phyloP scores from a whole-genome alignment of 2,888 invertebrate genomes.

The Acanthoscelides obtectus region DNA sequence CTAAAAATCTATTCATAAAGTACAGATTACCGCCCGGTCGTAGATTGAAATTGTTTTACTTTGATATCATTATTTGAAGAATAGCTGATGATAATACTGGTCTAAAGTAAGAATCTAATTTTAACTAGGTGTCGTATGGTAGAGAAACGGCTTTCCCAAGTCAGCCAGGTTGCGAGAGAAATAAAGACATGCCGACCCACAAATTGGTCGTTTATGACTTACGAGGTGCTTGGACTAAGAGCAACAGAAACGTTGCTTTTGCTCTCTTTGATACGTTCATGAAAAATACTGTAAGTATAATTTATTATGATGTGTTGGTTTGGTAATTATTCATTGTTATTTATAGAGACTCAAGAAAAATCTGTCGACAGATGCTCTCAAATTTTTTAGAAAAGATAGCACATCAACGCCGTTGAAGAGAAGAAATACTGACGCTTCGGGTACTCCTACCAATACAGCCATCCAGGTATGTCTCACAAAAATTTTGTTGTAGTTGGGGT shows the following conservation, averaged over 20 bases:
- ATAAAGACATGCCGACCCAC: slow-evolving; percentile 73
- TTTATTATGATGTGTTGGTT: not conserved
- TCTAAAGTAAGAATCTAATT: too few relatives aligned
- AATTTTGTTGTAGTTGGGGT: too few relatives aligned
- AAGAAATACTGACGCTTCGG: slow-evolving; percentile 44
- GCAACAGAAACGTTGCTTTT: slow-evolving; percentile 91
- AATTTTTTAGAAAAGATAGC: slow-evolving; percentile 61
- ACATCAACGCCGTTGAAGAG: slow-evolving; percentile 55
- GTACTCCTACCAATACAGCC: slow-evolving; percentile 44
- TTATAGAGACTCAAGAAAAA: slow-evolving; percentile 84
- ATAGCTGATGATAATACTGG: too few relatives aligned
- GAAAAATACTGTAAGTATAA: slow-evolving; percentile 66
- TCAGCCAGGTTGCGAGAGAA: slow-evolving; percentile 47
- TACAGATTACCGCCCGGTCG: too few relatives aligned
- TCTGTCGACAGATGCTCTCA: slow-evolving; percentile 89
- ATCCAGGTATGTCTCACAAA: slow-evolving; percentile 42
- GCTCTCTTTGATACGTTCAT: slow-evolving; percentile 94
- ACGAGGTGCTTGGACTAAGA: slow-evolving; percentile 95
- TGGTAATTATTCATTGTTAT: not conserved
- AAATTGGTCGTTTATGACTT: slow-evolving; percentile 88
- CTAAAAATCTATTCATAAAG: too few relatives aligned
- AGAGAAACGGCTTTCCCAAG: slow-evolving; percentile 63
- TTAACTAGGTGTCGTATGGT: slow-evolving; percentile 68
- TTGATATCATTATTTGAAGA: too few relatives aligned
- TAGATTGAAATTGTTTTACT: too few relatives aligned